Evolutionary conservation across 2,113 vertebrate genomes (phyloP).

Genomic region (Toxotes jaculatrix): DNA sequence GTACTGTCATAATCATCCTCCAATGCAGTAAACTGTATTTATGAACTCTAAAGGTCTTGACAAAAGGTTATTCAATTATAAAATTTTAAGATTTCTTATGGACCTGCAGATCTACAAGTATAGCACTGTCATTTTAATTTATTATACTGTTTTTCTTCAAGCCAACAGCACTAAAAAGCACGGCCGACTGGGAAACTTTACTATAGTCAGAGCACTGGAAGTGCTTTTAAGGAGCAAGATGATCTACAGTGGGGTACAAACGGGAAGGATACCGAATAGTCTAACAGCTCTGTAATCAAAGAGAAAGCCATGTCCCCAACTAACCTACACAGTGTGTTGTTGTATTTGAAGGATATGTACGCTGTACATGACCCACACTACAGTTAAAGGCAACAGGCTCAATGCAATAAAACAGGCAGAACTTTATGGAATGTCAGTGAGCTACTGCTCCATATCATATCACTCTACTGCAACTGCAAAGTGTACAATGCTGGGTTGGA

Average conservation of each 20-base stretch:
- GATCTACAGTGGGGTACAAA: slow-evolving; percentile 40
- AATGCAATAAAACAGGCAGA: slow-evolving; percentile 13
- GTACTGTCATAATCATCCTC: not conserved
- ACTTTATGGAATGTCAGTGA: not conserved
- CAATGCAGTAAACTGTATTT: slow-evolving; percentile 7
- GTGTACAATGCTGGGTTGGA: not conserved
- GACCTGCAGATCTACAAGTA: slow-evolving; percentile 14
- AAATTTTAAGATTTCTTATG: slow-evolving; percentile 20
- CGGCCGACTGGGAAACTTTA: not conserved
- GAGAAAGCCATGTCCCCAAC: slow-evolving; percentile 36
- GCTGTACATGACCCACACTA: not conserved
- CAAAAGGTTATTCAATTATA: slow-evolving; percentile 28
- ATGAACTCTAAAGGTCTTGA: slow-evolving; percentile 31
- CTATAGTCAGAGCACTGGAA: slow-evolving; percentile 14
- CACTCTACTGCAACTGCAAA: slow-evolving; percentile 14
- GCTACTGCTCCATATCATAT: not conserved
- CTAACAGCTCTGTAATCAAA: slow-evolving; percentile 44
- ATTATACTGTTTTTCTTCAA: slow-evolving; percentile 23
- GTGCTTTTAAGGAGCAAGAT: slow-evolving; percentile 23
- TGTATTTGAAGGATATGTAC: slow-evolving; percentile 10
- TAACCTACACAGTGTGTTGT: slow-evolving; percentile 25
- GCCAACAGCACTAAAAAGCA: slow-evolving; percentile 14
- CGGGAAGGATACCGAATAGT: slow-evolving; percentile 31
- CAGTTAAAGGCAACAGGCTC: slow-evolving; percentile 25
- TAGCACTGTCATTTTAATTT: slow-evolving; percentile 16